Evolutionary conservation across 2,113 vertebrate genomes (phyloP), one percentile per base, ranked within the genome.

Genomic region (Micronycteris hirsuta): DNA sequence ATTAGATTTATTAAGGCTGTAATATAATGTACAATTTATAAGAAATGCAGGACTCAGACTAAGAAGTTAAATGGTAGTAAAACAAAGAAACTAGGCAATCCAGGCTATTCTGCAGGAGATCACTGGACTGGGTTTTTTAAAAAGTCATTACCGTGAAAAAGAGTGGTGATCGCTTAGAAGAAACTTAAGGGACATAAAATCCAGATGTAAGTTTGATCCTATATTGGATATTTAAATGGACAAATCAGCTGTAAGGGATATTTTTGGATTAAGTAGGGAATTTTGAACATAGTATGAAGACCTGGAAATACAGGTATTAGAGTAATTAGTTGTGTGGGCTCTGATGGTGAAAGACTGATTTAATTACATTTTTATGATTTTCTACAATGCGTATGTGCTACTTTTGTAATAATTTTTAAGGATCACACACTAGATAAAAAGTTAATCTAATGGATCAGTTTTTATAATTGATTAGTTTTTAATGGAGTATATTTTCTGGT

Each of bases 391-490:
- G 22, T 31, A 63, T 76, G 6, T 63, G 31, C 43, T 96, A 26
- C 16, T 90, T 96, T 81, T 92, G 14, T 68, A 89, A 71, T 20
- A 45, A 61, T 31, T 96, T 87, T 61, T 67, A 28, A 68, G 70
- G 43, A 68, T 36, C 16, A 86, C 10, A 77, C 81, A 86, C 31
- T 86, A 76, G 47, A 45, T 67, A 71, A 71, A 85, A 88, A 63
- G 19, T 68, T 77, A 45, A 28, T 80, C 5, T 63, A 92, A 93
- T 43, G 28, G 41, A 58, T 87, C 49, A 33, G 15, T 24, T 86
- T 78, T 84, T 92, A 73, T 56, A 92, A 73, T 47, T 54, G 16
- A 93, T 85, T 73, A 77, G 80, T 80, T 94, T 82, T 80, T 45
- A 92, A 52, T 89, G 19, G 47, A 28, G 20, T 70, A 8, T 82